Evolutionary conservation across 2,113 vertebrate genomes (phyloP), one percentile per base, ranked within the genome.

Genomic region (Pipra filicauda): DNA sequence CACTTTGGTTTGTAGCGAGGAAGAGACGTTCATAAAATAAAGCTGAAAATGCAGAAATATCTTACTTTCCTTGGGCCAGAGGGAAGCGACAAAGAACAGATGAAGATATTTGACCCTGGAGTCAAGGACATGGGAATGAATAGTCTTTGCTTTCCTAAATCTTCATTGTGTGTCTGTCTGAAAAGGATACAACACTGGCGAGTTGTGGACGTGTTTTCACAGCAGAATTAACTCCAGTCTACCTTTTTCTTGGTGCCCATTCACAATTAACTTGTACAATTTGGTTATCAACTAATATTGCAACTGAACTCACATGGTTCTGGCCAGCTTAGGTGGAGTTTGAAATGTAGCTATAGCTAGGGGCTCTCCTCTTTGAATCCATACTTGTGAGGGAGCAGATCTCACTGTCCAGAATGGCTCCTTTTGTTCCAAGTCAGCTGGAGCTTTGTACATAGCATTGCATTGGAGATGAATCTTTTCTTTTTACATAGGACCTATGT

Each of bases 31-130:
- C 35, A 28, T 44, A 89, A 94, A 61, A 94, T 72, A 94, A 89
- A 89, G 52, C 15, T 89, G 66, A 81, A 89, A 94, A 75, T 64
- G 46, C 35, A 87, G 70, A 92, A 89, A 37, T 64, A 46, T 44
- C 39, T 78, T 80, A 48, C 30, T 67, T 84, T 41, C 24, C n/a
- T 77, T 44, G 31, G 19, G 18, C n/a, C 15, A 78, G 65, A 65
- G 31, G 31, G 49, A 82, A 52, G 20, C 92, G 12, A 33, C 12
- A 33, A 21, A 37, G 44, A 64, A 33, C 10, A 54, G 55, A 79
- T 30, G 33, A 82, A 41, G 37, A 77, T 5, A 48, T 55, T 39
- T 75, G 64, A 41, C 31, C 18, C 54, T 8, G 2, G 11, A 72
- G 13, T 13, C 8, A 81, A 84, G 69, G 62, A 55, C 20, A 30